These are phyloP conservation scores for Miltochrista miniata DNA, from an alignment of 2,888 invertebrate species.

Conservation along the genomic window DNA sequence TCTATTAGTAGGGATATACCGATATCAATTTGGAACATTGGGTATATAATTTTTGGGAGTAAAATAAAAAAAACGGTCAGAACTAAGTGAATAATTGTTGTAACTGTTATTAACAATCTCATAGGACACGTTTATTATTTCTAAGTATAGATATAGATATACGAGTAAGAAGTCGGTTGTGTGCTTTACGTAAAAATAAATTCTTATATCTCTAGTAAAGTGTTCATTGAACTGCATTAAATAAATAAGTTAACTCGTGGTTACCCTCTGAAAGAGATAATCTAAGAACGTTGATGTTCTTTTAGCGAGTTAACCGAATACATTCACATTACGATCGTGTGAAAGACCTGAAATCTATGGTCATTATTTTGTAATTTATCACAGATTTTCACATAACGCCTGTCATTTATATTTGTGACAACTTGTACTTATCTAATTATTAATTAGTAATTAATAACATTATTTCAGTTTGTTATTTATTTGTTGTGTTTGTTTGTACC, in stretches of 20 bases:
- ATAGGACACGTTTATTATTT: too few relatives aligned
- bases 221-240: not conserved
- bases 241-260: not conserved
- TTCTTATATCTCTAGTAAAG: not conserved
- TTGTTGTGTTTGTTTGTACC: conserved; percentile 10
- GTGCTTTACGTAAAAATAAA: too few relatives aligned
- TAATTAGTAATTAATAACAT: conserved; percentile 29
- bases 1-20: too few relatives aligned
- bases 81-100: too few relatives aligned
- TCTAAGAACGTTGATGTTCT: conserved; percentile 4
- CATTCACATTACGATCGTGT: conserved; percentile 7
- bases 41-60: too few relatives aligned
- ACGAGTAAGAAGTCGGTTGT: too few relatives aligned
- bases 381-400: conserved; percentile 24
- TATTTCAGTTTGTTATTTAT: conserved; percentile 34
- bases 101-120: too few relatives aligned
- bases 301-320: conserved; percentile 8
- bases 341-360: conserved; percentile 11
- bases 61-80: too few relatives aligned
- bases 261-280: not conserved
- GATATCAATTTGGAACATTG: too few relatives aligned
- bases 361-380: conserved; percentile 41
- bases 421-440: conserved; percentile 50
- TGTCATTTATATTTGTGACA: conserved; percentile 23
- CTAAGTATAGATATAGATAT: too few relatives aligned